These are phyloP conservation scores for Sisyra terminalis DNA, from an alignment of 2,888 invertebrate genomes.

Conservation along the genomic window DNA sequence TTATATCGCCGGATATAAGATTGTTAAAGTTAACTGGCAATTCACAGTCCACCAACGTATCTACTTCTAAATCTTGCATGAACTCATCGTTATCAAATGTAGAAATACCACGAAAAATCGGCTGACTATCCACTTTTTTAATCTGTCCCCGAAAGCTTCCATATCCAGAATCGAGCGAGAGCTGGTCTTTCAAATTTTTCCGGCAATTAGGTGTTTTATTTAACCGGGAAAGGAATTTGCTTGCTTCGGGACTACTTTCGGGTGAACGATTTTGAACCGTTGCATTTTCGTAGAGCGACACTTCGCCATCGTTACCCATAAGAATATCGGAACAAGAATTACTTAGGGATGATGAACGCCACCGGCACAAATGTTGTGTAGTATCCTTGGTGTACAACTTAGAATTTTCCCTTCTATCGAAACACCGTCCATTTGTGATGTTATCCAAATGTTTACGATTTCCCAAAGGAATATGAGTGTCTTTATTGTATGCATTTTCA, in stretches of 20 bases:
- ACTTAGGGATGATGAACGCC: neutral
- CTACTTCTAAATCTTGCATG: slow-evolving; percentile 42
- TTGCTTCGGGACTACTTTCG: slow-evolving; percentile 15
- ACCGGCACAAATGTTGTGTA: neutral
- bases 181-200: neutral
- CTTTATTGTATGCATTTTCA: neutral
- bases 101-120: slow-evolving; percentile 9
- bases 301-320: slow-evolving; percentile 20
- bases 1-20: slow-evolving; percentile 37
- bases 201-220: neutral
- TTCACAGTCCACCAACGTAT: slow-evolving; percentile 29
- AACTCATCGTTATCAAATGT: slow-evolving; percentile 32
- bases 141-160: slow-evolving; percentile 21
- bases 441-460: slow-evolving; percentile 2
- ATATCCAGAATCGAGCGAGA: slow-evolving; percentile 41
- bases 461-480: neutral
- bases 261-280: slow-evolving; percentile 8
- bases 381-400: neutral
- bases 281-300: slow-evolving; percentile 21
- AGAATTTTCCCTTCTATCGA: too few relatives aligned
- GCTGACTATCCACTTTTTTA: too few relatives aligned
- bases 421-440: slow-evolving; percentile 4
- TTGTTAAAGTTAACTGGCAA: slow-evolving; percentile 39
- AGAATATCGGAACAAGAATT: slow-evolving; percentile 16
- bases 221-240: neutral